Evolutionary conservation across 1,140 invertebrate genomes (phyloP).

Genomic region (Drosophila insularis): DNA sequence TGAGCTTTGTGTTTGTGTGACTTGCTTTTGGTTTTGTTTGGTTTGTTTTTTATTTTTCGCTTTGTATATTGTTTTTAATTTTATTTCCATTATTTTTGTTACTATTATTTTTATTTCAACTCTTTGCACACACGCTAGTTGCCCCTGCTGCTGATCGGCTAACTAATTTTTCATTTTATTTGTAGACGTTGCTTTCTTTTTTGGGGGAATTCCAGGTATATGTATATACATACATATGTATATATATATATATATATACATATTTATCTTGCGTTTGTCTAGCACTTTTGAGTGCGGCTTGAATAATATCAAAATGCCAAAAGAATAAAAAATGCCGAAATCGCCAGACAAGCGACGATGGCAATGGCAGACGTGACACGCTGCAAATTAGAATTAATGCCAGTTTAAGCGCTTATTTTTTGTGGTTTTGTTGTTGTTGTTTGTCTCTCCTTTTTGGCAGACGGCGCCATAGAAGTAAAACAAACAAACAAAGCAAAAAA

Average conservation of each 20-base stretch:
- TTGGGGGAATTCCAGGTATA: conserved; percentile 64
- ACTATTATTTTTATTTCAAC: neutral
- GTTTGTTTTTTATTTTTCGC: conserved; percentile 6
- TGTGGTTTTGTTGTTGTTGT: neutral
- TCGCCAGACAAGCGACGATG: conserved; percentile 48
- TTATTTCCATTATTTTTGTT: conserved; percentile 38
- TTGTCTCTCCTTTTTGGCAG: conserved; percentile 6
- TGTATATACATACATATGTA: neutral
- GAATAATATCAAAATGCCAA: conserved; percentile 48
- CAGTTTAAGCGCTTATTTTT: conserved; percentile 38
- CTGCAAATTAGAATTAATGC: conserved; percentile 67
- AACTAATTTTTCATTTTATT: conserved; percentile 41
- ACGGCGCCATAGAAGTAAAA: conserved; percentile 13
- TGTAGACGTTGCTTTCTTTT: conserved; percentile 57
- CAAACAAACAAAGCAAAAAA: conserved; percentile 6
- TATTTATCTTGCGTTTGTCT: conserved; percentile 14
- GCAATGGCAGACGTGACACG: conserved; percentile 42
- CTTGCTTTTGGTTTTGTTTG: conserved; percentile 38
- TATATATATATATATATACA: neutral
- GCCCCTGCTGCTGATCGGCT: conserved; percentile 23
- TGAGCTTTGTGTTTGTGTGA: neutral
- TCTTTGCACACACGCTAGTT: conserved; percentile 58
- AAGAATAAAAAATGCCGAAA: neutral
- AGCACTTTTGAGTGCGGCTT: conserved; percentile 36
- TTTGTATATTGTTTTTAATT: conserved; percentile 52